Evolutionary conservation across 2,113 vertebrate genomes (phyloP), one percentile per base, ranked within the genome.

Genomic region (Taurulus bubalis): DNA sequence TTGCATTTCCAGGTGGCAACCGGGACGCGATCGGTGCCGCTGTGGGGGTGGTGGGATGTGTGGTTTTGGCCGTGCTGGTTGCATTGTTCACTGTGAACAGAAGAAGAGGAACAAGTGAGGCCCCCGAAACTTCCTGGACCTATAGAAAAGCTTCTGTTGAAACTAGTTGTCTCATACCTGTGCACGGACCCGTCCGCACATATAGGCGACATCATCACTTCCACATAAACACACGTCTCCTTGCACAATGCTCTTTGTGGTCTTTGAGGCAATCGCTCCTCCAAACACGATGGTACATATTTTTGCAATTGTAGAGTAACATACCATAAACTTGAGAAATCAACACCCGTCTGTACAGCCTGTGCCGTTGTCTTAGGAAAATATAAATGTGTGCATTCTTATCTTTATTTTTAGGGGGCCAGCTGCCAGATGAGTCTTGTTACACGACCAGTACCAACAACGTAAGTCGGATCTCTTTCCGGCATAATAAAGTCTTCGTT

Each of bases 81-180:
- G 79, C 71, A 11, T 49, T 63, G 10, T 83, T 89, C 59, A 47
- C 78, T 12, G 64, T 78, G 7, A 80, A 77, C 0, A 84, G n/a
- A 65, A 83, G 82, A 80, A 78, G 30, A n/a, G n/a, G 2, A 32
- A 38, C 53, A 32, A 72, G 83, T 85, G 69, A 77, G 83, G 83
- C 30, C 16, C 24, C 20, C 65, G 67, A 15, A 51, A 79, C 70
- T 42, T 78, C 49, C 45, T 53, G 20, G 10, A 60, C 1, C 15
- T 60, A 24, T 11, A 53, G 45, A 30, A 34, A 30, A 8, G 0
- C 1, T 38, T 45, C 16, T 75, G 65, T 3, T 68, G 75, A 80
- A 82, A 83, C n/a, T 12, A 12, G 38, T 45, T 40, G n/a, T 30
- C 24, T 36, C 63, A 51, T 9, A 28, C 18, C 2, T 58, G n/a